Evolutionary conservation across 2,113 vertebrate species (phyloP), one percentile per base, ranked within the genome.

Genomic region (Alexandromys fortis): DNA sequence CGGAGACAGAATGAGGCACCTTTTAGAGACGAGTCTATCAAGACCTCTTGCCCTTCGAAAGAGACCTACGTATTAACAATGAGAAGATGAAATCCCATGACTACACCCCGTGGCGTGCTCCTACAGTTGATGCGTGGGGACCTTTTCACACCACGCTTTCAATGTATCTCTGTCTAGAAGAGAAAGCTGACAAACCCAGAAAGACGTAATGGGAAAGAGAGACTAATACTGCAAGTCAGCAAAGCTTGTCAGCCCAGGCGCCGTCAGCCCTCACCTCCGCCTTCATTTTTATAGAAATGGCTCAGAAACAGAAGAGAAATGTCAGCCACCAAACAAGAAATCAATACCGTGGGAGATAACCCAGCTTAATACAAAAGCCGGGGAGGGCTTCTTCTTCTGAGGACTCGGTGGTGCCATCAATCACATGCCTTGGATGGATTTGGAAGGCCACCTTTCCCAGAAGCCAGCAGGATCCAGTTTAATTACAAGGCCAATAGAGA

Each of bases 241-340:
- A 97, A 92, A 97, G 42, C 78, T 52, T 86, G 82, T 96, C 55
- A 6, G n/a, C 92, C 24, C 49, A 0, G 58, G 94, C n/a, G 3
- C 93, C 90, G 72, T 96, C 96, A 73, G 73, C 88, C 81, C 96
- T 97, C 97, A 97, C 96, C 94, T 95, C 92, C 65, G 35, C 90
- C 88, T 92, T 98, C 78, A 81, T 97, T 97, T 98, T 94, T 72
- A 95, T 67, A 96, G 68, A n/a, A 92, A 95, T 26, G 55, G 92
- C 26, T 89, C 14, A 47, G 87, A 47, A 75, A 21, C 17, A 21
- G 94, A 83, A 94, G 96, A 97, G 75, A 82, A 96, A 72, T 96
- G 95, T 97, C 91, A 67, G 86, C 88, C 63, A 35, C 83, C 65
- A 89, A 94, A 91, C 72, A 94, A 96, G 95, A 98, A 85, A 75